phyloP scores from a whole-genome alignment of 1,140 invertebrate genomes.

The Varroa destructor region DNA sequence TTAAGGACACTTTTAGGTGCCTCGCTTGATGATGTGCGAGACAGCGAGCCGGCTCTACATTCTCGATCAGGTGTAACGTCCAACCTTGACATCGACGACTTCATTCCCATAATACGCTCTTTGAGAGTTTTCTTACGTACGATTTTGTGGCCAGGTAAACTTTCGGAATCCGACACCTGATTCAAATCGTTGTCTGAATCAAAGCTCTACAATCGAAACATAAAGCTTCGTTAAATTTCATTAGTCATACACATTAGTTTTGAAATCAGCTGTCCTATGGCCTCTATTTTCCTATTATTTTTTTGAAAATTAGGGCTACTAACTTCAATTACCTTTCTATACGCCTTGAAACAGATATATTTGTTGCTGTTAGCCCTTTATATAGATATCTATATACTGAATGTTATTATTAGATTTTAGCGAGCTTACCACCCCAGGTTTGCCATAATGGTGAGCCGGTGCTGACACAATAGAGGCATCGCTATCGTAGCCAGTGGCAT shows the following conservation, averaged over 20 bases:
- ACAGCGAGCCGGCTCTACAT: background rate
- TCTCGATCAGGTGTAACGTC: background rate
- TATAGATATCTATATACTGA: too few relatives aligned
- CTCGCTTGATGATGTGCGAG: conserved; percentile 8
- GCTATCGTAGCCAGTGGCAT: conserved; percentile 3
- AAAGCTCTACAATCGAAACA: background rate
- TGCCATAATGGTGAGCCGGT: conserved; percentile 6
- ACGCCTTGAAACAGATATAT: background rate
- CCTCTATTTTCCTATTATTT: too few relatives aligned
- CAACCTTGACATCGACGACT: background rate
- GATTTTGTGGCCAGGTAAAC: conserved; percentile 7
- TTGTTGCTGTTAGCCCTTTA: background rate
- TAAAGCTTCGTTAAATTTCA: too few relatives aligned
- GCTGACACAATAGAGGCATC: conserved; percentile 22
- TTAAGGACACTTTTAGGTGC: background rate
- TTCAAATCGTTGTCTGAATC: conserved; percentile 23
- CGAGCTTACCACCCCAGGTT: conserved; percentile 9
- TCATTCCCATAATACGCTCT: conserved; percentile 24
- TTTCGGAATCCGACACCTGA: conserved; percentile 13
- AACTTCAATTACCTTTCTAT: background rate
- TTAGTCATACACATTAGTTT: too few relatives aligned
- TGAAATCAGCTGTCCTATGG: too few relatives aligned
- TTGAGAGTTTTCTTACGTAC: conserved; percentile 21
- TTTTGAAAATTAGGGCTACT: background rate
- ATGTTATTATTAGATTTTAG: too few relatives aligned